These are phyloP conservation scores for Heptranchias perlo DNA, from an alignment of 2,113 vertebrate genomes.

Conservation along the genomic window DNA sequence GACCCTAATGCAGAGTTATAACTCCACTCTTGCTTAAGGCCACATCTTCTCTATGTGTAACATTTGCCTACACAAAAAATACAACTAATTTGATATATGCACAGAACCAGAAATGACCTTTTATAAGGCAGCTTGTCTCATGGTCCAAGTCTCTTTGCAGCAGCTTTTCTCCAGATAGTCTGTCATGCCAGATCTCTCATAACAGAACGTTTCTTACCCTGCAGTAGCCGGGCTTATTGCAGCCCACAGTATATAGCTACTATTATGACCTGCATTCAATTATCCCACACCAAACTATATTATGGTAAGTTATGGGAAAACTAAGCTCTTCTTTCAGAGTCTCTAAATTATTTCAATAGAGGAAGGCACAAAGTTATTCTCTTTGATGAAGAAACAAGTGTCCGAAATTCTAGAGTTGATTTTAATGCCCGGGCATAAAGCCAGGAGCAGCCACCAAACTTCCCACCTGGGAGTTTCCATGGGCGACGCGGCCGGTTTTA, in stretches of 20 bases:
- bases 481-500: neutral
- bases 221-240: neutral
- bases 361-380: neutral
- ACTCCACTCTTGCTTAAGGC: neutral
- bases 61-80: neutral
- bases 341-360: neutral
- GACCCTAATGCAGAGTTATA: neutral
- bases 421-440: neutral
- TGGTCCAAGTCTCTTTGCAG: neutral
- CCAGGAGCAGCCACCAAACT: neutral
- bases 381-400: neutral
- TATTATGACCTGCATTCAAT: neutral
- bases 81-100: neutral
- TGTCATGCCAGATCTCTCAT: neutral
- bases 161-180: neutral
- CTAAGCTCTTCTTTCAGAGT: neutral
- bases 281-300: neutral
- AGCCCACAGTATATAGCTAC: neutral
- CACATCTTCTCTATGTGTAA: neutral
- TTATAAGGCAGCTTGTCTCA: neutral
- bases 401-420: neutral
- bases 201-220: neutral
- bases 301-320: neutral
- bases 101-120: neutral
- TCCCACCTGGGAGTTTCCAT: no score